Conservation (phyloP, 1,140 invertebrate species). For the Magallana gigas region DNA sequence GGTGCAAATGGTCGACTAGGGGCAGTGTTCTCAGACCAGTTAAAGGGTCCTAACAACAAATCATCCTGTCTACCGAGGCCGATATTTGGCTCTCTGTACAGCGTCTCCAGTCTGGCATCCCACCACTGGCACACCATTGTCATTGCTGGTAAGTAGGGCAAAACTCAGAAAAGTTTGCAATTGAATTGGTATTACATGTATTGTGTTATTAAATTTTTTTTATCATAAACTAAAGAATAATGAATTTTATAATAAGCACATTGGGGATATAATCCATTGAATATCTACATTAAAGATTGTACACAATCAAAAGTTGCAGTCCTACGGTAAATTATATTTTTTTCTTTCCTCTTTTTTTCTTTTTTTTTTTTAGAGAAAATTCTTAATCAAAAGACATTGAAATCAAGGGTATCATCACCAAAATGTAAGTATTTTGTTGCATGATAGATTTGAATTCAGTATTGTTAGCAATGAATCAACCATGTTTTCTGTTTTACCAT, state of each 20-base stretch:
- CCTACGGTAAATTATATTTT: too few species aligned
- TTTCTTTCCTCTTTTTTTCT: background rate
- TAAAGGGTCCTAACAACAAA: slow-evolving; percentile 68
- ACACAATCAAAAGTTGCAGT: too few species aligned
- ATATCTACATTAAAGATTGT: too few species aligned
- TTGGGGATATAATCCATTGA: too few species aligned
- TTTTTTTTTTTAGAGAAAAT: slow-evolving; percentile 69
- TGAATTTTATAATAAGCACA: too few species aligned
- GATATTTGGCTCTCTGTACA: slow-evolving; percentile 78
- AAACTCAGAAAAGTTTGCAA: too few species aligned
- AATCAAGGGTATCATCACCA: slow-evolving; percentile 66
- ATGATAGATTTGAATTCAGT: too few species aligned
- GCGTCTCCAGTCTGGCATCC: slow-evolving; percentile 71
- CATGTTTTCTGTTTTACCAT: too few species aligned
- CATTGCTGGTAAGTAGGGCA: slow-evolving; percentile 72
- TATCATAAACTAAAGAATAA: too few species aligned
- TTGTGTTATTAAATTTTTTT: too few species aligned
- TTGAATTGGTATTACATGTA: too few species aligned
- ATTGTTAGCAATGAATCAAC: too few species aligned
- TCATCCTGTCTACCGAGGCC: slow-evolving; percentile 73
- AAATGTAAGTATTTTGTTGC: slow-evolving; percentile 64
- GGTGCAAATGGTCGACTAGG: slow-evolving; percentile 78
- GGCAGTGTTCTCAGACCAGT: slow-evolving; percentile 64
- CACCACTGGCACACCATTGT: slow-evolving; percentile 77
- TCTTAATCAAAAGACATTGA: slow-evolving; percentile 73